Conservation (phyloP, 2,797 vertebrate species). For the Manis pentadactyla region DNA sequence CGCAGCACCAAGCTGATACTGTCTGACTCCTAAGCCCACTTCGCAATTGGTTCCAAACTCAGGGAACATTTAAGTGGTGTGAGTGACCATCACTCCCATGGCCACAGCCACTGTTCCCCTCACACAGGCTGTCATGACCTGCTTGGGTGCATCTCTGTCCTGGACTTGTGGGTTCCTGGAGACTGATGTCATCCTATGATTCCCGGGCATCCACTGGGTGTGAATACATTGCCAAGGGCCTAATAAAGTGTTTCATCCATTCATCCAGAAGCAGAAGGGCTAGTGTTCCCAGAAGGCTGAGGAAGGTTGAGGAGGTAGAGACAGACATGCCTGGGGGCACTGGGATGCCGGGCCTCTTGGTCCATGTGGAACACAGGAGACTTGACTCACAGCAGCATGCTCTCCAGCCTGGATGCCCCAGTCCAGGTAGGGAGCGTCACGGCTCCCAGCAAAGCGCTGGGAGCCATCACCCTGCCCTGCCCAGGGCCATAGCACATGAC, state of each 20-base stretch:
- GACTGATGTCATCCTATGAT: not conserved
- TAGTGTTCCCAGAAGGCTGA: not conserved
- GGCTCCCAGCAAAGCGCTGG: not conserved
- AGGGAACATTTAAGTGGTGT: not conserved
- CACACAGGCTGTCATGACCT: not conserved
- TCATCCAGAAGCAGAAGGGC: not conserved
- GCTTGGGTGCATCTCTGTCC: not conserved
- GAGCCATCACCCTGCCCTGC: not conserved
- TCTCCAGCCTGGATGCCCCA: not conserved
- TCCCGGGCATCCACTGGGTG: not conserved
- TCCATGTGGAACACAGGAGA: not conserved
- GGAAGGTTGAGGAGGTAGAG: not conserved
- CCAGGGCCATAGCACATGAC: not conserved
- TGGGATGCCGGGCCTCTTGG: not conserved
- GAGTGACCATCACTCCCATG: not conserved
- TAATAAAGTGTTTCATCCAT: not conserved
- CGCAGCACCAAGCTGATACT: not conserved
- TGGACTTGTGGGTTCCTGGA: not conserved
- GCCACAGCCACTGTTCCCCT: not conserved
- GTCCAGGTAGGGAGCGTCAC: not conserved
- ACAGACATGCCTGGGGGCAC: no score
- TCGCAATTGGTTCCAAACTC: not conserved
- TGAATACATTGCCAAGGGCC: not conserved
- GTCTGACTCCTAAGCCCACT: not conserved
- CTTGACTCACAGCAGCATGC: not conserved